Percentiles rank a stretch among this genome's conserved stretches.
These are phyloP conservation scores for Esox niger DNA, from an alignment of 2,113 vertebrate species.

Conservation along the genomic window DNA sequence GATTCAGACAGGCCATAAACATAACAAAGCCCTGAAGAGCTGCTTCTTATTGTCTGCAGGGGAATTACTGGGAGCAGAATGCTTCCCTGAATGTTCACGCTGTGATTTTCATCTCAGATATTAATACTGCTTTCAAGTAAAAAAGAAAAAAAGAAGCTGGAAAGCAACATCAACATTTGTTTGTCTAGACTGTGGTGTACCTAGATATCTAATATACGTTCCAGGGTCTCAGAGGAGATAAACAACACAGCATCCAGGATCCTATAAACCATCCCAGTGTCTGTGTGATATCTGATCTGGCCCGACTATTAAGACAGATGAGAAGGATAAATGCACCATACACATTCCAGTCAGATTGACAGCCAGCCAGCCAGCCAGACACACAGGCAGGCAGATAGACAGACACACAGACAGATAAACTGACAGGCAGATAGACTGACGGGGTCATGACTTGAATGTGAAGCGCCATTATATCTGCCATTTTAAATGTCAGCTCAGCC, in stretches of 20 bases:
- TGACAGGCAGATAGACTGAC: slow-evolving; percentile 11
- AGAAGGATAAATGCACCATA: slow-evolving; percentile 33
- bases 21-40: slow-evolving; percentile 11
- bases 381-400: neutral
- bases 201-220: neutral
- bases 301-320: slow-evolving; percentile 14
- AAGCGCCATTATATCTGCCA: slow-evolving; percentile 6
- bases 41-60: neutral
- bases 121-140: no score
- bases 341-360: neutral
- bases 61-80: neutral
- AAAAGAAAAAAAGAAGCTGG: no score
- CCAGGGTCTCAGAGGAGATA: neutral
- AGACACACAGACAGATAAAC: neutral
- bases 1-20: slow-evolving; percentile 17
- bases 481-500: slow-evolving; percentile 37
- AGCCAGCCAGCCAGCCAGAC: no score
- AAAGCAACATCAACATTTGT: neutral
- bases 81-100: neutral
- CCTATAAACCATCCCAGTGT: slow-evolving; percentile 12
- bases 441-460: slow-evolving; percentile 13
- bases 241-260: no score
- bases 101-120: no score
- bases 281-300: slow-evolving; percentile 31
- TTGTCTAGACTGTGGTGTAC: neutral